Evolutionary conservation across 2,113 vertebrate species (phyloP).

Genomic region (Sapajus apella): DNA sequence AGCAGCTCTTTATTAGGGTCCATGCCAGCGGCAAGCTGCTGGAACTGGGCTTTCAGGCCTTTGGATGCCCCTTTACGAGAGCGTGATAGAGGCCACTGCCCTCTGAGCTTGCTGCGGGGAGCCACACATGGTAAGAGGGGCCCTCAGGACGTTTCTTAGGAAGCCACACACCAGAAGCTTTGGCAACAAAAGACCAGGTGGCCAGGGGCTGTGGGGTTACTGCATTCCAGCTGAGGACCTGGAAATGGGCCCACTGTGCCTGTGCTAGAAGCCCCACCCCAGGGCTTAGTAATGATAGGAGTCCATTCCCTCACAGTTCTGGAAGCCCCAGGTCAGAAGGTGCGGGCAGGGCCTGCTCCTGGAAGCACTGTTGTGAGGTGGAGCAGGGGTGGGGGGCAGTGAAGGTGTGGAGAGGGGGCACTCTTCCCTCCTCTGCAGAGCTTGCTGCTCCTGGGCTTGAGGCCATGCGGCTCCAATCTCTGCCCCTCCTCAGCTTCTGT

Average conservation of each 20-base stretch:
- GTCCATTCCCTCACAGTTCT: background rate
- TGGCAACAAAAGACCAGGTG: background rate
- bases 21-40: fast-evolving
- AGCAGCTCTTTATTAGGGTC: background rate
- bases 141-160: background rate
- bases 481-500: too few relatives aligned
- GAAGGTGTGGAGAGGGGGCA: too few relatives aligned
- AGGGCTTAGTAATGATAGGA: background rate
- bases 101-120: background rate
- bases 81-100: fast-evolving
- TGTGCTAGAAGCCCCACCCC: background rate
- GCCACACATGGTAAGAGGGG: background rate
- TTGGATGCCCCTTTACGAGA: background rate
- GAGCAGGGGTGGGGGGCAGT: too few relatives aligned
- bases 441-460: background rate
- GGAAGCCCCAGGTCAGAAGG: background rate
- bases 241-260: background rate
- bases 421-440: background rate
- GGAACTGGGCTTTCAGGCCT: too few relatives aligned
- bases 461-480: background rate
- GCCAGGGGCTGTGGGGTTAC: background rate
- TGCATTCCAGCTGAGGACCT: background rate
- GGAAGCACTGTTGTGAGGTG: background rate
- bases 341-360: background rate
- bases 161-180: background rate